Conservation (phyloP, 2,888 invertebrate genomes). For the Agrochola macilenta region DNA sequence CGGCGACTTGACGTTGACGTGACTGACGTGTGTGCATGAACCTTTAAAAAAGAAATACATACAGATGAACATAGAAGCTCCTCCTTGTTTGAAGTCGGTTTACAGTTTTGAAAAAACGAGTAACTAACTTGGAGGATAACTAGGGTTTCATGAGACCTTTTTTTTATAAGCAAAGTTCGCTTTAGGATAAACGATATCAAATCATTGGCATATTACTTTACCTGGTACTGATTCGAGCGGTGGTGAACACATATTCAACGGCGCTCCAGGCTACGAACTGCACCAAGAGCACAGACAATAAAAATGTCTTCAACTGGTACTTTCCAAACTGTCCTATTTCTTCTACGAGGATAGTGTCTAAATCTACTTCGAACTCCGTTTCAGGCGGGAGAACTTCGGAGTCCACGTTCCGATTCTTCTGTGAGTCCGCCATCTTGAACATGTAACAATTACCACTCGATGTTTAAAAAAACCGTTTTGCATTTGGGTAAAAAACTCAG, state of each 20-base stretch:
- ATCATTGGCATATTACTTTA: constrained; percentile 48
- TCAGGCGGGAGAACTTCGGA: constrained; percentile 2
- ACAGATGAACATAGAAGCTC: too few species aligned
- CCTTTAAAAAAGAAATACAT: too few species aligned
- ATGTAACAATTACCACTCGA: background rate
- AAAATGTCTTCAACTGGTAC: constrained; percentile 77
- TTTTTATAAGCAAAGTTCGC: background rate
- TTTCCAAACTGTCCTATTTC: constrained; percentile 84
- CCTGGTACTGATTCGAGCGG: constrained; percentile 82
- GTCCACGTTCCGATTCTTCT: constrained; percentile 22
- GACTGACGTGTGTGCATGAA: too few species aligned
- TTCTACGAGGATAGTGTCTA: constrained; percentile 80
- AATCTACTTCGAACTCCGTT: constrained; percentile 67
- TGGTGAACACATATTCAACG: constrained; percentile 83
- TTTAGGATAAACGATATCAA: background rate
- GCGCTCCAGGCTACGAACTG: constrained; percentile 79
- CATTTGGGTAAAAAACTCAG: background rate
- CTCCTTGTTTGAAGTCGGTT: too few species aligned
- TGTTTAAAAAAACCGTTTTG: background rate
- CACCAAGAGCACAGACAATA: constrained; percentile 71
- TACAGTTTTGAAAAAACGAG: too few species aligned
- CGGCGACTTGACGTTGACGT: too few species aligned
- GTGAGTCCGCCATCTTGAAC: constrained; percentile 26
- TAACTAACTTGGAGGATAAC: background rate
- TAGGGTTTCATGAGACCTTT: too few species aligned